Evolutionary conservation across 2,797 vertebrate species (phyloP), one percentile per base, ranked within the genome.

Genomic region (Cichlasoma orientale): DNA sequence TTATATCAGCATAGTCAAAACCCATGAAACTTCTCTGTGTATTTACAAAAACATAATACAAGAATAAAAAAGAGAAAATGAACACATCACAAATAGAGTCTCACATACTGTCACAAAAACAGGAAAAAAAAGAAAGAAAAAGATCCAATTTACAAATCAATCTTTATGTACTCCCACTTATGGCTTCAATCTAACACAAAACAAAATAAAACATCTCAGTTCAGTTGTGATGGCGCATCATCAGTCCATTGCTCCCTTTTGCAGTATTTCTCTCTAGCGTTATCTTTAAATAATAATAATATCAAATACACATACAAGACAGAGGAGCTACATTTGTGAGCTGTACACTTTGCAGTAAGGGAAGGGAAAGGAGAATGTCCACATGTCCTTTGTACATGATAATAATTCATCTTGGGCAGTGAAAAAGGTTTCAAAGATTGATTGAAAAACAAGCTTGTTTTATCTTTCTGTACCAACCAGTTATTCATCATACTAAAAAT

Each of bases 31-130:
- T 94, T 95, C 93, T 95, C 93, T 90, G 88, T 92, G 88, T 94
- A 95, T 94, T 93, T 95, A 95, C 94, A 95, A 95, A 94, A 94
- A 94, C 91, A 89, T 92, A 94, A 94, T 93, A 94, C 89, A 94
- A 94, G 92, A 94, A 92, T 93, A 91, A 94, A 94, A 95, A 93
- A 93, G 89, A 92, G 87, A 90, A 92, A 93, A 91, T 91, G 18
- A 94, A 93, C 89, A 94, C 92, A 73, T 92, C 93, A 94, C 94
- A 92, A 94, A 94, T 94, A 92, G 86, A 94, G 86, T 92, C 85
- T 86, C 79, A 92, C 77, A 61, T 86, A 91, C 80, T 79, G 84
- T 85, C 90, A 93, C 90, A 74, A 88, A 66, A 93, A 93, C 83
- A 88, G 75, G 31, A 63, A 63, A 44, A 36, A 25, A 63, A 84